Conservation (phyloP, 2,797 vertebrate genomes). For the Mycteria americana region DNA sequence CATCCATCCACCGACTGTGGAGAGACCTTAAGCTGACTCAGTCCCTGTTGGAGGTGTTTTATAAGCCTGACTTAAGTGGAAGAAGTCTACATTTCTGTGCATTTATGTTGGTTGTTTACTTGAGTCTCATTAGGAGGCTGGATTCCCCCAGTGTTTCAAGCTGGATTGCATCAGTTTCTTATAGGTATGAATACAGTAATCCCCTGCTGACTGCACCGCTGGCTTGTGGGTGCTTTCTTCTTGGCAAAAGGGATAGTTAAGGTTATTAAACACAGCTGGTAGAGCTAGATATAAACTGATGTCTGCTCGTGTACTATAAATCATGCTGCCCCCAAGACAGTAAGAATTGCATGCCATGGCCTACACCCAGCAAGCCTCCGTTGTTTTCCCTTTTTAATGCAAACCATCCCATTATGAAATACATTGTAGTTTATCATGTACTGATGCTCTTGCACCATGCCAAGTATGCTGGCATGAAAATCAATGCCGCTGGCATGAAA, state of each 20-base stretch:
- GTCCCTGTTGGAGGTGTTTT: background rate
- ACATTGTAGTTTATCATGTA: background rate
- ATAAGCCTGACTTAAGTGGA: background rate
- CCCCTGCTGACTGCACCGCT: background rate
- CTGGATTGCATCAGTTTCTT: background rate
- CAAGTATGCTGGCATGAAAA: background rate
- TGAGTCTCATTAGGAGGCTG: background rate
- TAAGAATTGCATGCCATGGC: background rate
- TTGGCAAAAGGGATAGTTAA: background rate
- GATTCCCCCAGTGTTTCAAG: background rate
- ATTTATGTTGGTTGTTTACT: background rate
- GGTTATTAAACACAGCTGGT: slow-evolving; percentile 2
- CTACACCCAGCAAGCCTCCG: background rate
- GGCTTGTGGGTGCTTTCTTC: background rate
- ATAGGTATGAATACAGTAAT: background rate
- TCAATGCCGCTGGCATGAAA: background rate
- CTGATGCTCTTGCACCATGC: background rate
- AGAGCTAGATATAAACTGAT: background rate
- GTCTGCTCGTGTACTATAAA: background rate
- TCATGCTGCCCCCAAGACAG: background rate
- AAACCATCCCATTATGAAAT: background rate
- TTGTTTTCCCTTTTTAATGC: background rate
- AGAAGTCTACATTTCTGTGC: background rate
- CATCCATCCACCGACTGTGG: background rate
- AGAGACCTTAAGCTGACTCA: background rate